Evolutionary conservation across 2,797 vertebrate genomes (phyloP).

Genomic region (Cuculus canorus): DNA sequence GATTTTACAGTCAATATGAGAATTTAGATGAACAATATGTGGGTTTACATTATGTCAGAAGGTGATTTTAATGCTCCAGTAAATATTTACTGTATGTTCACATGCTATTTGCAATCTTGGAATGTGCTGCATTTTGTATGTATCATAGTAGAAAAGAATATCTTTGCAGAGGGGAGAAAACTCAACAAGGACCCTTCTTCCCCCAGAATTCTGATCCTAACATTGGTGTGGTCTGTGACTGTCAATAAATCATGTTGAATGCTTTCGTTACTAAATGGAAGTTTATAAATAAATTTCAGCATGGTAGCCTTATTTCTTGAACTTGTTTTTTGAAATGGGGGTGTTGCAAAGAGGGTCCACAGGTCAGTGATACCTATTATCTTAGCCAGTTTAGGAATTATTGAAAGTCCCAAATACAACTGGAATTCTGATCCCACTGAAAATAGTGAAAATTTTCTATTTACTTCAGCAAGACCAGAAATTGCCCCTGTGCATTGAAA

Average conservation of each 20-base stretch:
- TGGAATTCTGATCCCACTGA: not conserved
- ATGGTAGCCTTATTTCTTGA: not conserved
- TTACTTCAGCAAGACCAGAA: not conserved
- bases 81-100: not conserved
- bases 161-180: not conserved
- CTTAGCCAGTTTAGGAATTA: not conserved
- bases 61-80: not conserved
- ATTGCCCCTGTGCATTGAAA: not conserved
- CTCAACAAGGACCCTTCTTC: no score
- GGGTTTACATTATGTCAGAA: not conserved
- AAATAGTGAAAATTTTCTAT: not conserved
- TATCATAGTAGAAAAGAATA: not conserved
- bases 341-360: not conserved
- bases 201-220: not conserved
- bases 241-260: not conserved
- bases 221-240: not conserved
- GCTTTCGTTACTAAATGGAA: not conserved
- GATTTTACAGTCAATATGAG: not conserved
- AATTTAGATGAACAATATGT: not conserved
- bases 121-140: not conserved
- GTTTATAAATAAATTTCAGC: not conserved
- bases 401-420: not conserved
- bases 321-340: not conserved
- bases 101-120: not conserved
- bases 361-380: accelerated